Conservation (phyloP, 2,113 vertebrate genomes). For the Gymnarchus niloticus region DNA sequence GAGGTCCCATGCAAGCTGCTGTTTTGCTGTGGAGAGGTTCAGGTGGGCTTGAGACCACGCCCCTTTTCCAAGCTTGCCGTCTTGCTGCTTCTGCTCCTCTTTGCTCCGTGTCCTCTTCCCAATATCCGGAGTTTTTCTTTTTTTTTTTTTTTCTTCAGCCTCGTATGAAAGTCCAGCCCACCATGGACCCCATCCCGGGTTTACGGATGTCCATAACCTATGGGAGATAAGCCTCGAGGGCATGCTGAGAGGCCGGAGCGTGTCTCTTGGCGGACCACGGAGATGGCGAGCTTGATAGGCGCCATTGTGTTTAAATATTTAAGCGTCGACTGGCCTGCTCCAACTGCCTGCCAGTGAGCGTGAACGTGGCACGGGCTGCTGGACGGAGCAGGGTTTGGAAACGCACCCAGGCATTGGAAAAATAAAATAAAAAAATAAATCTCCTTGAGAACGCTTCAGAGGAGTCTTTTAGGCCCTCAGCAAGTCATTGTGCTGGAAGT, state of each 20-base stretch:
- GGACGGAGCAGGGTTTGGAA: not conserved
- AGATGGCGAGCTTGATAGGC: not conserved
- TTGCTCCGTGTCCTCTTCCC: not conserved
- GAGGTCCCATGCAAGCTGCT: not conserved
- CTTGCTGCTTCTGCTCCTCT: not conserved
- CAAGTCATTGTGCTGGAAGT: not conserved
- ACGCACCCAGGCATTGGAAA: not conserved
- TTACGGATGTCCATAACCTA: not conserved
- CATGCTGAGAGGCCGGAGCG: not conserved
- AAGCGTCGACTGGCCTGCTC: not conserved
- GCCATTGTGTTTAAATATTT: not conserved
- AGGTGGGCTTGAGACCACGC: not conserved
- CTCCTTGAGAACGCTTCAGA: not conserved
- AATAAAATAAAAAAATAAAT: not conserved
- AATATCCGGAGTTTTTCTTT: not conserved
- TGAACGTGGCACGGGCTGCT: not conserved
- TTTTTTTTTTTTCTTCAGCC: not conserved
- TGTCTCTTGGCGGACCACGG: not conserved
- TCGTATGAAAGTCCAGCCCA: not conserved
- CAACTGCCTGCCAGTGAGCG: not conserved
- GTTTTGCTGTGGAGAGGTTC: not conserved
- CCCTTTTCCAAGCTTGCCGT: not conserved
- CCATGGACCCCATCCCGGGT: not conserved
- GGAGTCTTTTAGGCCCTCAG: not conserved
- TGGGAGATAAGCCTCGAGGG: not conserved